Evolutionary conservation across 1,140 invertebrate genomes (phyloP), one percentile per base, ranked within the genome.

Genomic region (Zaprionus lachaisei): DNA sequence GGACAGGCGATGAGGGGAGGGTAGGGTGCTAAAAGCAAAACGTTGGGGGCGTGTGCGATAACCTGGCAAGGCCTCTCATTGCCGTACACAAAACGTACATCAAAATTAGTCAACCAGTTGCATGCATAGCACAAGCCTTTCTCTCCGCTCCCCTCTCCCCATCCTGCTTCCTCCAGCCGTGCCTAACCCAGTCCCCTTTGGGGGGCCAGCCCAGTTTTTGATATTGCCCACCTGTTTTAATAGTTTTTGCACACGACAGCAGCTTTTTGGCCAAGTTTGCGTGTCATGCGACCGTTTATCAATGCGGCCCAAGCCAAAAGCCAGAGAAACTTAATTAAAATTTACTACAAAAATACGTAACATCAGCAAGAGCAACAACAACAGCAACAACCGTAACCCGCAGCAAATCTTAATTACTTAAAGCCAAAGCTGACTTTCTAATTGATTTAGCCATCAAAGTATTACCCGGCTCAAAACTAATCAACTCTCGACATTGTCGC

Each of bases 161-260:
- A 1, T 37, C 0, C 22, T 26, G 20, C 38, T 15, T n/a, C 15
- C 31, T 3, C 31, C 31, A 11, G 31, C 31, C 9, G 2, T n/a
- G 44, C 44, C 44, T n/a, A 47, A 11, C n/a, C 44, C 44, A 49
- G 17, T 20, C 14, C 17, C 14, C 2, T 6, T 6, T 5, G 12
- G 14, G 22, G 12, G 11, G 20, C 37, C 54, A 22, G 44, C 56
- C 20, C 11, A 38, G 41, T 78, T 76, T 61, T 61, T 65, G 51
- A 65, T 87, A 72, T 81, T 72, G 78, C 47, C 84, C 84, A 87
- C 84, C 84, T 87, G 84, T 87, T 89, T 89, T 87, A 89, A 87
- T 87, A 72, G 84, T 73, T 75, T 72, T 64, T 56, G 65, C 74
- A 83, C 84, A 87, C 84, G 78, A 44, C 70, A 83, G 47, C 68